Base-by-base conservation (phyloP, 35 echinoderm and acorn worm genomes). In the Stichopus chloronotus region DNA sequence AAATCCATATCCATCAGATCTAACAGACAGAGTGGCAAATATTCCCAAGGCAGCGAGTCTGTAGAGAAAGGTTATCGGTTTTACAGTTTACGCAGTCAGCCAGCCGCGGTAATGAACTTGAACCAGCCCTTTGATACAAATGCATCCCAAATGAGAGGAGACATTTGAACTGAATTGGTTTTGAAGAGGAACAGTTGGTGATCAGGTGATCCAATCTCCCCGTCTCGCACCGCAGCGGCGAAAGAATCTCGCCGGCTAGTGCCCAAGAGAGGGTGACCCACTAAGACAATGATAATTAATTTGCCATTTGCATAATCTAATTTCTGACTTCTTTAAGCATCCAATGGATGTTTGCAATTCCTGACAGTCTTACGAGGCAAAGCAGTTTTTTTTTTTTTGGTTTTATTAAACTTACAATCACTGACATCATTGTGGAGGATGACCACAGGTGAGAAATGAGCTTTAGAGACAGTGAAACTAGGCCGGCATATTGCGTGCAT, bases 221-320 rank as follows among this genome's bases (percentile, higher is more conserved):
- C 30, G 11, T 65, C 19, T 65, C 19, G 61, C 61, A 11, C 30
- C 61, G 0, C 11, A 11, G 61, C 61, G 19, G 61, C 61, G 61
- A 65, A 19, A 65, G 61, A 11, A 65, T 11, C 11, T 14, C 61
- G 61, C 61, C 19, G 61, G 61, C 11, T 4, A 65, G 61, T 9
- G 77, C 77, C 22, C 10, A 10, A 52, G n/a, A 21, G 13, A 12
- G 77, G 77, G 77, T 79, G 77, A 25, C 77, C 80, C 80, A 17
- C 19, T 56, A 56, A 56, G 80, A 83, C 80, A 83, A 56, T 55
- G 80, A 83, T 83, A 55, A 83, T 83, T 83, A 83, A 83, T 83
- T 55, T 56, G 52, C 55, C 80, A 83, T 83, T 83, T 83, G 80
- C 80, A 83, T 83, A 83, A 83, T 83, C 52, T 83, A 52, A 83